These are phyloP conservation scores for Pristionchus arcanus DNA, from an alignment of 2,888 invertebrate species.

Conservation along the genomic window DNA sequence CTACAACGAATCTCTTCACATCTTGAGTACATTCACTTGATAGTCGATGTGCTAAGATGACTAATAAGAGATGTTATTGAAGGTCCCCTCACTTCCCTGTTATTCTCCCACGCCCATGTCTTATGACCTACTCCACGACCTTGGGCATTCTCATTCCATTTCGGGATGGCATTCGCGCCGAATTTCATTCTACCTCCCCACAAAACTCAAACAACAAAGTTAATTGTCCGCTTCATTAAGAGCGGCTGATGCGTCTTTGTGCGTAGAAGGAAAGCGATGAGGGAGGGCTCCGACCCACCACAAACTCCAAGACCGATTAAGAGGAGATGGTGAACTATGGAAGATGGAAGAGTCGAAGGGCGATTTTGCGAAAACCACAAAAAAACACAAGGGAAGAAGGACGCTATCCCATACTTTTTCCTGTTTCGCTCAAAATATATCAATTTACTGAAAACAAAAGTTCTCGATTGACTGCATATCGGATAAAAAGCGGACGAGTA, in stretches of 20 bases:
- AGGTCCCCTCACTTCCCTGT: too few relatives aligned
- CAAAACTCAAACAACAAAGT: conserved; percentile 45
- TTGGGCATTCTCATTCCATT: background rate
- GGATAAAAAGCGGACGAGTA: background rate
- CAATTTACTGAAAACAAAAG: too few relatives aligned
- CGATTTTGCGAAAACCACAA: too few relatives aligned
- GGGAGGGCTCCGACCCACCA: conserved; percentile 10
- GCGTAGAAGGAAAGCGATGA: background rate
- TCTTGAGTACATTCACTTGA: too few relatives aligned
- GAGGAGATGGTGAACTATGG: background rate
- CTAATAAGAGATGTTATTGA: too few relatives aligned
- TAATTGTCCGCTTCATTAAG: conserved; percentile 42
- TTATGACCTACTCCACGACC: background rate
- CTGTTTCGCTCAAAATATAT: too few relatives aligned
- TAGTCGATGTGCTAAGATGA: too few relatives aligned
- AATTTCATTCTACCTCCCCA: background rate
- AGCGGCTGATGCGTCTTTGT: background rate
- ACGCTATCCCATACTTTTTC: background rate
- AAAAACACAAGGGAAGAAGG: too few relatives aligned
- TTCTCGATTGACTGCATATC: too few relatives aligned
- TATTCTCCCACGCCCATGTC: background rate
- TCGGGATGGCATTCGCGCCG: background rate
- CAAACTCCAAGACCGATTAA: background rate
- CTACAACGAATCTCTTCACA: too few relatives aligned
- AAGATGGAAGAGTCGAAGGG: too few relatives aligned